phyloP scores from a whole-genome alignment of 2,113 vertebrate species.

The Myrmecophaga tridactyla region DNA sequence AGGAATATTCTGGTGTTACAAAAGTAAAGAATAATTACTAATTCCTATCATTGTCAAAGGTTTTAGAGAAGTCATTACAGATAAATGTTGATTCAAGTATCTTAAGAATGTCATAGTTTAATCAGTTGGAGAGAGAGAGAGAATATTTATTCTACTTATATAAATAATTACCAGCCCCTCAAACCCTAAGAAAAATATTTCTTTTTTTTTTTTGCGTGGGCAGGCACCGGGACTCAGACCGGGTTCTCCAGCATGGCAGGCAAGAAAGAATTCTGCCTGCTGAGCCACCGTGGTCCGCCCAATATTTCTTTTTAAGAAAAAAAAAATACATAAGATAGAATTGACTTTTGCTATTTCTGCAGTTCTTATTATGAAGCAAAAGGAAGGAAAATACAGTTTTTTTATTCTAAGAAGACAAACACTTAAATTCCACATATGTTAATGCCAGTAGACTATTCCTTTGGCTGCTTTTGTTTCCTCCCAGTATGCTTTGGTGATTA shows the following conservation, averaged over 20 bases:
- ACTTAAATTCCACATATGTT: background rate
- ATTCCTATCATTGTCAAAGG: background rate
- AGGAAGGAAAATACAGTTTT: background rate
- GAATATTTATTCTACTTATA: background rate
- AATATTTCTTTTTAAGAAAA: background rate
- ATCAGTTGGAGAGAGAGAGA: background rate
- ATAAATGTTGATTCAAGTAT: slow-evolving; percentile 17
- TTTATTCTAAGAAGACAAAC: background rate
- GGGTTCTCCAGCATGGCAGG: no score
- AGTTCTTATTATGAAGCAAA: background rate
- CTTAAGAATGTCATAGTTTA: background rate
- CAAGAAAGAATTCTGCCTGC: no score
- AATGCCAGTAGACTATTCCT: background rate
- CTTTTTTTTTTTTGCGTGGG: background rate
- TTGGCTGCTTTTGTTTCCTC: background rate
- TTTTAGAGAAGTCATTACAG: background rate
- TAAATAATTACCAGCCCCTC: background rate
- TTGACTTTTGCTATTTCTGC: slow-evolving; percentile 7
- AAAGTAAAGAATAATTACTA: background rate
- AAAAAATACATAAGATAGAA: background rate
- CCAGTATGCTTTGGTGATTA: background rate
- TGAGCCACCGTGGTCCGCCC: no score
- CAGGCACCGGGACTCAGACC: no score
- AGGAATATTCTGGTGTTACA: background rate
- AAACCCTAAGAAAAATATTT: slow-evolving; percentile 38